phyloP scores from a whole-genome alignment of 1,140 invertebrate species.

The Calephelis virginiensis region DNA sequence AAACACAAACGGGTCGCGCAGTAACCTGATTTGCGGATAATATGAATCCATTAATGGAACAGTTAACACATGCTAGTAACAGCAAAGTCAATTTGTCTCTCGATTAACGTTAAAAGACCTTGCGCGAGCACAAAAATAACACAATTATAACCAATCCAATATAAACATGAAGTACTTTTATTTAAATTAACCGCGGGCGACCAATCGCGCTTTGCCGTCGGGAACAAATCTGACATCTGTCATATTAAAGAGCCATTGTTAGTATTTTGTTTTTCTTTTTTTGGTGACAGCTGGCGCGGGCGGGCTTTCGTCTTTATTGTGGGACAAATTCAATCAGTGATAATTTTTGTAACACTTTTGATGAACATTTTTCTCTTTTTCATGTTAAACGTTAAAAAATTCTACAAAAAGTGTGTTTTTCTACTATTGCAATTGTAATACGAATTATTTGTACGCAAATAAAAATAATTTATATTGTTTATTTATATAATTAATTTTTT shows the following conservation, averaged over 20 bases:
- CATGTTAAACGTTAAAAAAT: too few relatives aligned
- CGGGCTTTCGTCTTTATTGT: constrained; percentile 38
- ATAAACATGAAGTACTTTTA: constrained; percentile 37
- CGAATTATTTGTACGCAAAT: too few relatives aligned
- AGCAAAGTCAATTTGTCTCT: constrained; percentile 53
- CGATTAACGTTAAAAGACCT: constrained; percentile 54
- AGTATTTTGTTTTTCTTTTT: constrained; percentile 52
- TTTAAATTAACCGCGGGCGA: constrained; percentile 46
- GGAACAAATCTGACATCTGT: constrained; percentile 61
- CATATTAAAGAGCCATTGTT: constrained; percentile 57
- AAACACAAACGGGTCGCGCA: constrained; percentile 4
- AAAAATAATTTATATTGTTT: too few relatives aligned
- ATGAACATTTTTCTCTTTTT: too few relatives aligned
- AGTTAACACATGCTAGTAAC: constrained; percentile 34
- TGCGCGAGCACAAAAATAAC: constrained; percentile 41
- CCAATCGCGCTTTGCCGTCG: constrained; percentile 40
- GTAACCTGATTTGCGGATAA: constrained; percentile 31
- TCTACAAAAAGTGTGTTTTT: too few relatives aligned
- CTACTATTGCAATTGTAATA: too few relatives aligned
- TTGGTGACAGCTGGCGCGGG: constrained; percentile 57
- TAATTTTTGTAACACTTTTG: not conserved
- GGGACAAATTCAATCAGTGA: constrained; percentile 42
- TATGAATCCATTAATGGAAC: constrained; percentile 31
- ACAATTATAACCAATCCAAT: constrained; percentile 50
- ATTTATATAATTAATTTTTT: too few relatives aligned